These are phyloP conservation scores for Acromyrmex charruanus DNA, from an alignment of 1,140 invertebrate species.

Conservation along the genomic window DNA sequence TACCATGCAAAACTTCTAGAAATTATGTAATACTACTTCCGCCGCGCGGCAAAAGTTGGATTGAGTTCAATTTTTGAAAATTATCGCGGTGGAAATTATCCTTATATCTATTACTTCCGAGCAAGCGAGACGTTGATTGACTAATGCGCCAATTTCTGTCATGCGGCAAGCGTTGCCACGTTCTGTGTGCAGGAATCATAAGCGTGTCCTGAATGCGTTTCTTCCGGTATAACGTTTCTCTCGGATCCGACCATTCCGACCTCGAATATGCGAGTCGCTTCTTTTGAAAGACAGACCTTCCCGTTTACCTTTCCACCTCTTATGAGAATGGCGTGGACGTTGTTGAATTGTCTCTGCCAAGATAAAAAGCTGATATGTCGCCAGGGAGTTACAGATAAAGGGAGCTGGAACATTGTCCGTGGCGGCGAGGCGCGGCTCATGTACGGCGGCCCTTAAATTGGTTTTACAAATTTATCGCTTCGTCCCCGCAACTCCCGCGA, in stretches of 20 bases:
- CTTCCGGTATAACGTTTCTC: slow-evolving; percentile 43
- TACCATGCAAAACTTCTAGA: too few relatives aligned
- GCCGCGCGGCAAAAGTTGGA: too few relatives aligned
- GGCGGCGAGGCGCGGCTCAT: slow-evolving; percentile 42
- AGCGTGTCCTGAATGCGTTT: not conserved
- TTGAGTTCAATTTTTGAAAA: too few relatives aligned
- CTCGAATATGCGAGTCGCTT: not conserved
- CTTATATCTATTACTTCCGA: too few relatives aligned
- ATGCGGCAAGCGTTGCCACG: too few relatives aligned
- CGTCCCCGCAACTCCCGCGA: slow-evolving; percentile 37
- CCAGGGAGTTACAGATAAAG: slow-evolving; percentile 67
- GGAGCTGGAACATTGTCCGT: slow-evolving; percentile 22
- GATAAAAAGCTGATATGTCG: slow-evolving; percentile 77
- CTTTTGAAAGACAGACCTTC: not conserved
- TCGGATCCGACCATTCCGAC: not conserved
- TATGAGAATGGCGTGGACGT: slow-evolving; percentile 71
- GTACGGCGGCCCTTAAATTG: slow-evolving; percentile 74
- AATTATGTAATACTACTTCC: too few relatives aligned
- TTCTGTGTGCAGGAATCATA: too few relatives aligned
- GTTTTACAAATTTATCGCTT: slow-evolving; percentile 77
- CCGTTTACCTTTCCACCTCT: slow-evolving; percentile 9
- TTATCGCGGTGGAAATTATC: too few relatives aligned
- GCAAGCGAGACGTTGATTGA: too few relatives aligned
- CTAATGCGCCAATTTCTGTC: too few relatives aligned
- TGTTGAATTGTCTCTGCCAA: slow-evolving; percentile 76